Evolutionary conservation across 2,113 vertebrate genomes (phyloP).

Genomic region (Semnornis frantzii): DNA sequence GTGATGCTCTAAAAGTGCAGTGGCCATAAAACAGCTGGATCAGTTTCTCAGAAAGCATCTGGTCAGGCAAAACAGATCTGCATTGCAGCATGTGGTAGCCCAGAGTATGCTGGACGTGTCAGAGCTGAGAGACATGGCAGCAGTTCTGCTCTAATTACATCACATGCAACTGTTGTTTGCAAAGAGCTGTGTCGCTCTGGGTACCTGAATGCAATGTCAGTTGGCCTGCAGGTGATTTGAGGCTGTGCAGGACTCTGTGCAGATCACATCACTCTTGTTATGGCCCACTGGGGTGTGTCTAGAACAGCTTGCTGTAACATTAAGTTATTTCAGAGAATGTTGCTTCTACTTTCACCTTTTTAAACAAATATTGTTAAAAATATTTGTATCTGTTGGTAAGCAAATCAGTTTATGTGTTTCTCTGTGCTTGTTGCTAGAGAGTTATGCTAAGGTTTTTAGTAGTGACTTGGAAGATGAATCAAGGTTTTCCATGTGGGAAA

Average conservation of each 20-base stretch:
- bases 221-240: background rate
- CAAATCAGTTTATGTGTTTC: background rate
- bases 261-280: background rate
- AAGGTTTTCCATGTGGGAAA: background rate
- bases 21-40: background rate
- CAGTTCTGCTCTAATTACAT: background rate
- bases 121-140: background rate
- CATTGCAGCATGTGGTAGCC: background rate
- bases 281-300: rapidly evolving
- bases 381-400: background rate
- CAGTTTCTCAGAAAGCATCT: background rate
- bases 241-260: background rate
- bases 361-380: background rate
- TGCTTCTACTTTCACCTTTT: background rate
- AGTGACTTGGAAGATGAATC: background rate
- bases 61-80: background rate
- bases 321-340: background rate
- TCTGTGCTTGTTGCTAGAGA: background rate
- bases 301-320: background rate
- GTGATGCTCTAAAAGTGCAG: background rate
- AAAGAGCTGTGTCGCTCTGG: background rate
- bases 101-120: background rate
- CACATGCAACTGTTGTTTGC: background rate
- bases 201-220: background rate
- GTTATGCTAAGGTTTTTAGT: background rate